phyloP scores from a whole-genome alignment of 92 coral and sea anemone species.

The Pocillopora meandrina region DNA sequence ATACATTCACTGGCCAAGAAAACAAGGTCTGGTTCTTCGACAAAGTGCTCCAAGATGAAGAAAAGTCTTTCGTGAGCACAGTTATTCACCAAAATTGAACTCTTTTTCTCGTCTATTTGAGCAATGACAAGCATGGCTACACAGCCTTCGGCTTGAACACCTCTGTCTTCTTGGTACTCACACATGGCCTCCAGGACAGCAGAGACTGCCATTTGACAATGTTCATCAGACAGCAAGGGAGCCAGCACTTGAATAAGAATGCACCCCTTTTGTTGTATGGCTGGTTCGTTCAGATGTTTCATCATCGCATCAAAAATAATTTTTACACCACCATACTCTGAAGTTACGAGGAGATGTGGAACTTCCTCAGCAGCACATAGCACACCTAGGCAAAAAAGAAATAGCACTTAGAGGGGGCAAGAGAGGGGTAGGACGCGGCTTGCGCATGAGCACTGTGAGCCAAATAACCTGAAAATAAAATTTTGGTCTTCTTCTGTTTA shows the following conservation, averaged over 20 bases:
- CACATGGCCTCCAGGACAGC: slow-evolving; percentile 75
- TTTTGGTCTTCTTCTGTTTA: too few relatives aligned
- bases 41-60: slow-evolving; percentile 68
- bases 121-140: slow-evolving; percentile 81
- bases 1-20: slow-evolving; percentile 81
- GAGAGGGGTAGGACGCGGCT: too few relatives aligned
- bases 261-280: slow-evolving; percentile 84
- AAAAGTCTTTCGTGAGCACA: slow-evolving; percentile 86
- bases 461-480: too few relatives aligned
- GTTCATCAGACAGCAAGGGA: slow-evolving; percentile 54
- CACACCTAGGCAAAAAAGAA: slow-evolving; percentile 62
- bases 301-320: slow-evolving; percentile 63
- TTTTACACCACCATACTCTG: slow-evolving; percentile 36
- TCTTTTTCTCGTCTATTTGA: slow-evolving; percentile 66
- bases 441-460: too few relatives aligned
- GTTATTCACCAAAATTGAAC: slow-evolving; percentile 73
- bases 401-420: too few relatives aligned
- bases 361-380: slow-evolving; percentile 79
- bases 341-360: slow-evolving; percentile 70
- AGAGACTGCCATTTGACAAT: slow-evolving; percentile 50
- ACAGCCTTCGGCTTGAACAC: slow-evolving; percentile 82
- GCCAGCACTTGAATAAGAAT: slow-evolving; percentile 76
- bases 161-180: slow-evolving; percentile 50
- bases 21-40: slow-evolving; percentile 64
- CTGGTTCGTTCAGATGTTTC: slow-evolving; percentile 42